A percentile compares a stretch with the other conserved stretches of the same genome.
Conservation (phyloP, 2,113 vertebrate species). For the Amblyopsis rosae region DNA sequence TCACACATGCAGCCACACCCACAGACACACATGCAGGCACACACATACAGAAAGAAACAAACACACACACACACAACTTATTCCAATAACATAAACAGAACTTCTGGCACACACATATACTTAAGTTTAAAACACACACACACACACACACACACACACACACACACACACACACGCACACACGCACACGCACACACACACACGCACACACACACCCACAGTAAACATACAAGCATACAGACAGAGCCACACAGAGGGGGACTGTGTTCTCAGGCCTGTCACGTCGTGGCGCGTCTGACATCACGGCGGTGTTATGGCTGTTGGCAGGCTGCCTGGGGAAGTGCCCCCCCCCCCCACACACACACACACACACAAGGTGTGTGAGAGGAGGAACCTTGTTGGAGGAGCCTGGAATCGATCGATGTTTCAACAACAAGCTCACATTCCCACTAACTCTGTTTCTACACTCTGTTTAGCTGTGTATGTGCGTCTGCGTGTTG, state of each 20-base stretch:
- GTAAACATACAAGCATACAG: background rate
- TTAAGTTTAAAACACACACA: slow-evolving; percentile 16
- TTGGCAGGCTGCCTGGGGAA: slow-evolving; percentile 66
- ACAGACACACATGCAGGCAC: too few relatives aligned
- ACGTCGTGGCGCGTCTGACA: slow-evolving; percentile 69
- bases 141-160: slow-evolving; percentile 14
- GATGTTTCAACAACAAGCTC: slow-evolving; percentile 42
- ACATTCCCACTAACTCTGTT: slow-evolving; percentile 16
- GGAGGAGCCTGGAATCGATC: slow-evolving; percentile 64
- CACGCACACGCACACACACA: background rate
- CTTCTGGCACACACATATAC: slow-evolving; percentile 9
- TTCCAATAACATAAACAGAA: slow-evolving; percentile 16
- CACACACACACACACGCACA: slow-evolving; percentile 8
- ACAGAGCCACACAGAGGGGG: slow-evolving; percentile 24
- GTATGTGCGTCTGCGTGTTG: slow-evolving; percentile 19
- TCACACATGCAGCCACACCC: too few relatives aligned
- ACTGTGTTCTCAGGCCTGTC: slow-evolving; percentile 49
- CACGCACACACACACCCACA: background rate
- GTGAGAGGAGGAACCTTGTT: slow-evolving; percentile 57
- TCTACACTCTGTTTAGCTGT: background rate
- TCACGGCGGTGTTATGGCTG: slow-evolving; percentile 74
- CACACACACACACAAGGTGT: slow-evolving; percentile 48
- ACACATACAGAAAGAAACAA: background rate
- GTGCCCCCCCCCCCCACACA: background rate
- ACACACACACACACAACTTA: too few relatives aligned